Evolutionary conservation across 2,888 invertebrate species (phyloP), one percentile per base, ranked within the genome.

Genomic region (Lucinisca nassula): DNA sequence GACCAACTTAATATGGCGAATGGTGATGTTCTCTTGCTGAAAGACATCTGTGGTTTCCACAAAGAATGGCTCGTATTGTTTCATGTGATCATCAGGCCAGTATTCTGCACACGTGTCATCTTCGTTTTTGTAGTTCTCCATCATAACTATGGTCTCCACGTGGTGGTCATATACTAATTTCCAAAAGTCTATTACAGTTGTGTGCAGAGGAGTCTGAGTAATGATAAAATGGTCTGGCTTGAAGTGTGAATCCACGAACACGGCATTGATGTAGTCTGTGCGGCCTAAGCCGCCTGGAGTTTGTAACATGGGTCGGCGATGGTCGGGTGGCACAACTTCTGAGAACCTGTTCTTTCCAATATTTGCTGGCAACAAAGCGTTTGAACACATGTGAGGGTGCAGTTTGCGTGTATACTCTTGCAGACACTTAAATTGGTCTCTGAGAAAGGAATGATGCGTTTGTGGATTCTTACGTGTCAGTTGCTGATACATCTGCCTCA

Each of bases 151-250:
- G 1, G 95, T 94, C 35, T 87, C 85, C 10, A 96, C 93, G 30
- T 95, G 87, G 51, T 94, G 92, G 79, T 96, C 96, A 82, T 95
- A 95, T n/a, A 96, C 93, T 74, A 96, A 91, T 74, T 93, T 94
- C 96, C 96, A 96, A 93, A 96, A 96, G 88, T 96, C 96, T 4
- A 92, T 90, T 17, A 96, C 92, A 12, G 96, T 96, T 24, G 92
- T 92, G 58, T 92, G 90, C 12, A 96, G 90, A 0, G 96, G 96
- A 0, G 95, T 95, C 87, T 96, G 96, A 0, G 96, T 96, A 21
- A 96, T 83, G n/a, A 96, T 94, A 79, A 95, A 95, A 77, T 93
- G 94, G 37, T 93, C 92, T 32, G 79, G 84, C 21, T 82, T 74
- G 49, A 82, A 85, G 84, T 95, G 95, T 35, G 96, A 93, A 84